phyloP scores from a whole-genome alignment of 2,888 invertebrate species.

The Synergus umbraculus region DNA sequence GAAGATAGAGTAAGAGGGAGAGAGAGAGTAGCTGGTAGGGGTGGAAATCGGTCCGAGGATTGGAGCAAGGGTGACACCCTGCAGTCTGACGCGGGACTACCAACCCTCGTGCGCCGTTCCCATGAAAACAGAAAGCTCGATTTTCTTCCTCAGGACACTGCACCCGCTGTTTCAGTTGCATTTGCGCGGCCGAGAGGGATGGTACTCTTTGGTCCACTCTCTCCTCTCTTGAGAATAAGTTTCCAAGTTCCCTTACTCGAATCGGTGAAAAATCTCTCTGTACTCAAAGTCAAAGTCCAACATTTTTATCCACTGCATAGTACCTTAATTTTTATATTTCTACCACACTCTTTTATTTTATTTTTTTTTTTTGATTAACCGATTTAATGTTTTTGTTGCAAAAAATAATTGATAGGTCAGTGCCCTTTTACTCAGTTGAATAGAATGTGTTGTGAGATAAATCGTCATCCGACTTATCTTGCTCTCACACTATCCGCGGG shows the following conservation, averaged over 20 bases:
- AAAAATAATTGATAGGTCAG: background rate
- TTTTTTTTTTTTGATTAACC: background rate
- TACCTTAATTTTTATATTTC: background rate
- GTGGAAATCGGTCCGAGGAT: constrained; percentile 55
- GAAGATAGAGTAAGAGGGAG: constrained; percentile 42
- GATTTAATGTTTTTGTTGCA: background rate
- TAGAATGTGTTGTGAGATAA: background rate
- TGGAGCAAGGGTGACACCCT: constrained; percentile 75
- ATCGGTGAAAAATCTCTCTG: constrained; percentile 34
- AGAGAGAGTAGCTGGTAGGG: constrained; percentile 49
- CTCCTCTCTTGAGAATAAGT: background rate
- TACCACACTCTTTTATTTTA: no score
- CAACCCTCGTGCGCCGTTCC: constrained; percentile 62
- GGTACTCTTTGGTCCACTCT: constrained; percentile 12
- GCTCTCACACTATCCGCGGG: background rate
- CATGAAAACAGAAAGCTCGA: constrained; percentile 58
- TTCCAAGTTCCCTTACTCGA: background rate
- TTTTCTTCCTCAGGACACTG: constrained; percentile 57
- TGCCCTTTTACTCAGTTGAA: background rate
- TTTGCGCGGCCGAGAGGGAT: constrained; percentile 25
- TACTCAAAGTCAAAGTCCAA: constrained; percentile 3
- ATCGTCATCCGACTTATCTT: background rate
- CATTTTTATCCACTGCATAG: background rate
- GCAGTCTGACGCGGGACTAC: constrained; percentile 75
- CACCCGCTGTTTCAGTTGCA: constrained; percentile 58